phyloP scores from a whole-genome alignment of 1,140 invertebrate species.

The Dendroctonus ponderosae region DNA sequence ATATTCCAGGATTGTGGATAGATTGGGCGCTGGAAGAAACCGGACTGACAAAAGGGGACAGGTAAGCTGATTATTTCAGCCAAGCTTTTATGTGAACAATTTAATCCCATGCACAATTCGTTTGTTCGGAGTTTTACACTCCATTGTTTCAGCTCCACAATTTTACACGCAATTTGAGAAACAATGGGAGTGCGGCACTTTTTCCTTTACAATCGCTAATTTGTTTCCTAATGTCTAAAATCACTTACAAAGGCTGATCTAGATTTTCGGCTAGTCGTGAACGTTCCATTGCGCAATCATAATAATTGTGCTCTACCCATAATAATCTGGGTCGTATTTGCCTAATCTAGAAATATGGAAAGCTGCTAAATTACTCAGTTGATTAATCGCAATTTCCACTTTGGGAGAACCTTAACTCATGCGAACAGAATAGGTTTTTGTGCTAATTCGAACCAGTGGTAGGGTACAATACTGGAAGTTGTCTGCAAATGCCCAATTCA shows the following conservation, averaged over 20 bases:
- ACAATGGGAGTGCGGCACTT: slow-evolving; percentile 6
- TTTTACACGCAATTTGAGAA: slow-evolving; percentile 5
- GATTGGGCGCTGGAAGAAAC: slow-evolving; percentile 77
- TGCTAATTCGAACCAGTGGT: too few species aligned
- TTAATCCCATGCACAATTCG: neutral
- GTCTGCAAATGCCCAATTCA: too few species aligned
- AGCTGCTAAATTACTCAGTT: too few species aligned
- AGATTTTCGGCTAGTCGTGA: neutral
- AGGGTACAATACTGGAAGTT: too few species aligned
- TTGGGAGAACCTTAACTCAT: too few species aligned
- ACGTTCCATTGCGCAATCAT: too few species aligned
- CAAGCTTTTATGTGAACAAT: neutral
- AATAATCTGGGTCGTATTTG: too few species aligned
- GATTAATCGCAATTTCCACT: too few species aligned
- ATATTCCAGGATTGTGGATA: slow-evolving; percentile 62
- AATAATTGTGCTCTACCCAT: too few species aligned
- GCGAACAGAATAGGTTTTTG: too few species aligned
- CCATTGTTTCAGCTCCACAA: neutral
- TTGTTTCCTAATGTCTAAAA: slow-evolving; percentile 6
- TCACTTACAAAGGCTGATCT: slow-evolving; percentile 3
- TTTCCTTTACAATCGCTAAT: slow-evolving; percentile 7
- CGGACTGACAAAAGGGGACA: slow-evolving; percentile 72
- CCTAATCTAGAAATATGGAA: too few species aligned
- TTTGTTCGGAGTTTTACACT: neutral
- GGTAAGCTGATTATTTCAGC: slow-evolving; percentile 52